Conservation (phyloP, 2,797 vertebrate species). For the Chloroceryle inda region DNA sequence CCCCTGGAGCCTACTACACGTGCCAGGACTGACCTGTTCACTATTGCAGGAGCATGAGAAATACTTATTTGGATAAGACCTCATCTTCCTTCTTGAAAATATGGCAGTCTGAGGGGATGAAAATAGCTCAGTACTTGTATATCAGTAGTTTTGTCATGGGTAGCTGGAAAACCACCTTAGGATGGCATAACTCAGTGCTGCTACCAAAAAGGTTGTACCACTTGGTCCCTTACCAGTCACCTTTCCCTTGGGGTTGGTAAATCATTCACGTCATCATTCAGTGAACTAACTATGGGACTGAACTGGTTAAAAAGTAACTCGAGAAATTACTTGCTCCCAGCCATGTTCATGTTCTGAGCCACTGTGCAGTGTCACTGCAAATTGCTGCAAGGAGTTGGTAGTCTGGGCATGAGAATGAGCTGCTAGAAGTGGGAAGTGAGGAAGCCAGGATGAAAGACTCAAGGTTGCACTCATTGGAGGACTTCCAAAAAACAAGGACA, state of each 20-base stretch:
- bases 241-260: not conserved
- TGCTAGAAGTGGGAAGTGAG: not conserved
- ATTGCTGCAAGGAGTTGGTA: not conserved
- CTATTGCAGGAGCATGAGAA: not conserved
- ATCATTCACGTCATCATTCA: not conserved
- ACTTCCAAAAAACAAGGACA: not conserved
- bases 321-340: not conserved
- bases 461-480: not conserved
- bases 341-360: not conserved
- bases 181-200: not conserved
- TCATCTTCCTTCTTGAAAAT: not conserved
- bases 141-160: not conserved
- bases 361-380: not conserved
- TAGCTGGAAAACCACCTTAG: not conserved
- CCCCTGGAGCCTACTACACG: rapidly evolving
- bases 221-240: not conserved
- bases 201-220: not conserved
- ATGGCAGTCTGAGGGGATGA: not conserved
- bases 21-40: rapidly evolving
- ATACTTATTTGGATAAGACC: not conserved
- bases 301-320: not conserved
- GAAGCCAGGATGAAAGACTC: rapidly evolving
- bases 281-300: not conserved
- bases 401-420: not conserved
- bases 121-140: not conserved